Conservation (phyloP, 2,888 invertebrate genomes). For the Suillia variegata region DNA sequence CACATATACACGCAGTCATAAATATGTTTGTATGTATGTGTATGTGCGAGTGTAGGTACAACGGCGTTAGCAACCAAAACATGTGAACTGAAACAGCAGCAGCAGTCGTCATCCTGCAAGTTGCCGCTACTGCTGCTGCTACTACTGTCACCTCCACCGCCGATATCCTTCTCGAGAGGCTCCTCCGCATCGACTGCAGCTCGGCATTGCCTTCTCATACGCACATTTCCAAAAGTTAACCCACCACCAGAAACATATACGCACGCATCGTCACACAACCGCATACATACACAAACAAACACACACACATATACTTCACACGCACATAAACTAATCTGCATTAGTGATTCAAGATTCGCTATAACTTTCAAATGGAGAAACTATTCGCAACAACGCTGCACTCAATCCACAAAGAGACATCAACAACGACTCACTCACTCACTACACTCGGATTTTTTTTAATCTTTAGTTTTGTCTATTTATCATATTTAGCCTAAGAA, state of each 20-base stretch:
- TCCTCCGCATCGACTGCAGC: neutral
- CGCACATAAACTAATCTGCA: neutral
- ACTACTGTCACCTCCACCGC: neutral
- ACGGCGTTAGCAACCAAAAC: neutral
- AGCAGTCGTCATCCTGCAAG: slow-evolving; percentile 1
- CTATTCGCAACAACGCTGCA: neutral
- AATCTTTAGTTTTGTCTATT: too few relatives aligned
- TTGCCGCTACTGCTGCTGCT: neutral
- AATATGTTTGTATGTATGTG: neutral
- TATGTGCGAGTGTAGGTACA: neutral
- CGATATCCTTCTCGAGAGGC: neutral
- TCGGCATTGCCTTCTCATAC: neutral
- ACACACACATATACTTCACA: neutral
- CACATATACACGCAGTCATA: neutral
- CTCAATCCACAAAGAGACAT: neutral
- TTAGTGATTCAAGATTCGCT: neutral
- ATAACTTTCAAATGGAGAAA: slow-evolving; percentile 3
- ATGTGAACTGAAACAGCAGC: slow-evolving; percentile 2
- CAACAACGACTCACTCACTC: neutral
- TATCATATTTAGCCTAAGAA: too few relatives aligned
- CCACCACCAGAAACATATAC: neutral
- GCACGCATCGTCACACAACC: neutral
- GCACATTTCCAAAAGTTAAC: neutral
- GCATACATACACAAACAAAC: neutral
- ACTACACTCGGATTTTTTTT: too few relatives aligned